phyloP scores from a whole-genome alignment of 2,888 invertebrate genomes.

The Cordilura impudica region DNA sequence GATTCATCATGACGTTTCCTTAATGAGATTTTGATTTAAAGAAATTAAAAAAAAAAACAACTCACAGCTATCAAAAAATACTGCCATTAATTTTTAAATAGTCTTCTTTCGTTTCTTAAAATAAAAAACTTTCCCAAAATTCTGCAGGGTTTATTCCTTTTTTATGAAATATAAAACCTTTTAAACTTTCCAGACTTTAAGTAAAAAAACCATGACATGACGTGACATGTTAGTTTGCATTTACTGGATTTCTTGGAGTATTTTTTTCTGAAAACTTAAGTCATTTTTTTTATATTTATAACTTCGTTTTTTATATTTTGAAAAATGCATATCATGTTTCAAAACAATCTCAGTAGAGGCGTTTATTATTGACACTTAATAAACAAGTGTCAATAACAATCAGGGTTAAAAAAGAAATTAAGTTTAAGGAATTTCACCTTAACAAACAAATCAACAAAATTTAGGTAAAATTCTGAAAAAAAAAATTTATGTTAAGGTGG shows the following conservation, averaged over 20 bases:
- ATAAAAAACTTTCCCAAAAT: neutral
- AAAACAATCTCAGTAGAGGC: neutral
- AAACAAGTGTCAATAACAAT: constrained; percentile 14
- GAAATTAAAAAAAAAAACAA: neutral
- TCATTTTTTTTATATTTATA: neutral
- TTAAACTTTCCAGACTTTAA: constrained; percentile 40
- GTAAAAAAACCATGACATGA: neutral
- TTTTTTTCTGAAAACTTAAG: neutral
- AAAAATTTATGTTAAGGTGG: constrained; percentile 13
- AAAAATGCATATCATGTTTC: constrained; percentile 34
- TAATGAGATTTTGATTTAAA: neutral
- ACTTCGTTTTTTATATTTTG: neutral
- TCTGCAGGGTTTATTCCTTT: neutral
- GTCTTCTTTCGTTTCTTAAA: neutral
- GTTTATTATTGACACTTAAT: constrained; percentile 44
- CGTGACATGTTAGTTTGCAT: constrained; percentile 37
- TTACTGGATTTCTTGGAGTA: neutral
- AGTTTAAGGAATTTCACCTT: neutral
- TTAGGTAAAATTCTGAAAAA: neutral
- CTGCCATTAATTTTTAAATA: neutral
- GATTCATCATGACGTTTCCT: constrained; percentile 7
- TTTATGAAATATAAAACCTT: neutral
- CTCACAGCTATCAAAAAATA: neutral
- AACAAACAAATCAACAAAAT: neutral
- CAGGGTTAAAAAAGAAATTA: neutral